Conservation (phyloP, 1,140 invertebrate species). For the Dendroctonus ponderosae region DNA sequence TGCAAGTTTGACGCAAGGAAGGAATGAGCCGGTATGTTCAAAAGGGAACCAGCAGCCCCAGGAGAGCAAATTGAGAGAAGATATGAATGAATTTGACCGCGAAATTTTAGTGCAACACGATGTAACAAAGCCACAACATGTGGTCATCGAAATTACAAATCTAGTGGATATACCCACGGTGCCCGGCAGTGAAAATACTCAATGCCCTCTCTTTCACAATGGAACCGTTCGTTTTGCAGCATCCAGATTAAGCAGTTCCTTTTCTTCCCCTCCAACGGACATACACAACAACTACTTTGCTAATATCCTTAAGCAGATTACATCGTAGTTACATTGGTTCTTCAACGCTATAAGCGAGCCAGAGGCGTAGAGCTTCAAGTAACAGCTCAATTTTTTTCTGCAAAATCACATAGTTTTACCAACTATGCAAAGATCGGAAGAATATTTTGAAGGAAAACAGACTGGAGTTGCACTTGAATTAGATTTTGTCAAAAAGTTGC, state of each 20-base stretch:
- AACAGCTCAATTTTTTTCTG: too few relatives aligned
- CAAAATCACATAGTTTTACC: too few relatives aligned
- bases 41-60: not conserved
- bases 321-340: conserved; percentile 33
- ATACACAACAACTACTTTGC: conserved; percentile 37
- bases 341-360: conserved; percentile 18
- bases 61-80: not conserved
- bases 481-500: too few relatives aligned
- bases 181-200: conserved; percentile 8
- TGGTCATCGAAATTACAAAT: conserved; percentile 25
- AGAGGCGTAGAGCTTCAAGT: conserved; percentile 10
- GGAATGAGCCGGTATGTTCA: too few relatives aligned
- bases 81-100: conserved; percentile 21
- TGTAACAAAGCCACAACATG: conserved; percentile 23
- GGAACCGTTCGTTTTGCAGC: conserved; percentile 33
- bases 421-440: too few relatives aligned
- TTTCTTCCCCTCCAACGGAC: conserved; percentile 36
- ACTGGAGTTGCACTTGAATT: too few relatives aligned
- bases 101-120: conserved; percentile 15
- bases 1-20: too few relatives aligned
- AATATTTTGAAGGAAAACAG: too few relatives aligned
- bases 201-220: conserved; percentile 21
- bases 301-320: conserved; percentile 43
- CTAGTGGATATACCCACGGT: conserved; percentile 10
- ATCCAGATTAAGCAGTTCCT: conserved; percentile 37